Evolutionary conservation across 2,113 vertebrate genomes (phyloP).

Genomic region (Barbus barbus): DNA sequence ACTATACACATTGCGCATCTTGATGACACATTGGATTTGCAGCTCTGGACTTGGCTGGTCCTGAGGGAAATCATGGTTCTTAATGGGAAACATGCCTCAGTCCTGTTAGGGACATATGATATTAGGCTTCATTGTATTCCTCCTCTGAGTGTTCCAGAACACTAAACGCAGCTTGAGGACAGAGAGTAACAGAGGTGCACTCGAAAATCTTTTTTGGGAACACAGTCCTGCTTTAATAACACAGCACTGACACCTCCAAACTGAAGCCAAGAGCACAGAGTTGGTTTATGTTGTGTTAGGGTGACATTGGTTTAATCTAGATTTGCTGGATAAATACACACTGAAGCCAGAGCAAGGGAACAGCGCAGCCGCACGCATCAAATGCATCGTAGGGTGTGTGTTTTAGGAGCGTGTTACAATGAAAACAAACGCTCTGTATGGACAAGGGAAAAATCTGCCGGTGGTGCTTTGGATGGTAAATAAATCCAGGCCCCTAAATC

Average conservation of each 20-base stretch:
- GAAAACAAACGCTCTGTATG: conserved; percentile 41
- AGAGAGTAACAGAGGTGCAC: neutral
- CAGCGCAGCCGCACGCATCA: neutral
- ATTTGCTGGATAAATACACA: conserved; percentile 45
- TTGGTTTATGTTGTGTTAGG: conserved; percentile 43
- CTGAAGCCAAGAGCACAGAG: neutral
- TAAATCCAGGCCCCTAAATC: conserved; percentile 38
- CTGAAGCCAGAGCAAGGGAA: neutral
- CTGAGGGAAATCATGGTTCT: conserved; percentile 65
- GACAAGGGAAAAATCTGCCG: conserved; percentile 32
- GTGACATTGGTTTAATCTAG: conserved; percentile 47
- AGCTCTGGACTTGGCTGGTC: conserved; percentile 58
- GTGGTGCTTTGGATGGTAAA: conserved; percentile 37
- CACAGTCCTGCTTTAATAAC: neutral
- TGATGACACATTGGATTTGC: conserved; percentile 67
- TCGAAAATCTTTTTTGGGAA: conserved; percentile 2
- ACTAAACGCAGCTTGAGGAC: conserved; percentile 11
- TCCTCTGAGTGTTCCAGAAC: neutral
- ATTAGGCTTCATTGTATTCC: conserved; percentile 29
- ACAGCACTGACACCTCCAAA: conserved; percentile 21
- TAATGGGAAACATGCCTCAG: conserved; percentile 72
- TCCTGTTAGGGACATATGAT: conserved; percentile 41
- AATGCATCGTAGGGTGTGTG: neutral
- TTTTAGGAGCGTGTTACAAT: conserved; percentile 45
- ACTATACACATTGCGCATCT: conserved; percentile 62